Percentiles rank a stretch among this genome's conserved stretches.
phyloP scores from a whole-genome alignment of 2,797 vertebrate genomes.

The Peromyscus attwateri region DNA sequence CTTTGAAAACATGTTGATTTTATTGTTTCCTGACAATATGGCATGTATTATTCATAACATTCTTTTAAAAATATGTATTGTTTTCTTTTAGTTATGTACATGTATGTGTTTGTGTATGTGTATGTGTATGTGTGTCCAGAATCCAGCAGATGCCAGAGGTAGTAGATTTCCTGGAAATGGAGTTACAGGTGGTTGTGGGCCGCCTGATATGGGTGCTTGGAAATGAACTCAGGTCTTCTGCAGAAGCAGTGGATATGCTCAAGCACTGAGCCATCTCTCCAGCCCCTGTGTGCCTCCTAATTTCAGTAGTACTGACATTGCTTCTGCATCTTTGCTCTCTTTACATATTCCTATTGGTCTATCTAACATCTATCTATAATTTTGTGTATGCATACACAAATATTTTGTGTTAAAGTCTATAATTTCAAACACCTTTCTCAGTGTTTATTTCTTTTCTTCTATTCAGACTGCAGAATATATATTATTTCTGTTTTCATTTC shows the following conservation, averaged over 20 bases:
- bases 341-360: neutral
- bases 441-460: neutral
- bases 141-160: neutral
- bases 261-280: neutral
- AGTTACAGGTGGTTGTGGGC: neutral
- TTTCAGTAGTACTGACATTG: neutral
- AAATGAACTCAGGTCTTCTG: neutral
- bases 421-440: neutral
- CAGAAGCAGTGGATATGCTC: neutral
- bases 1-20: too few species aligned
- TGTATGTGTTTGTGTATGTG: neutral
- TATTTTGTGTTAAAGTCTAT: neutral
- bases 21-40: neutral
- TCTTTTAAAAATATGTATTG: neutral
- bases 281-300: neutral
- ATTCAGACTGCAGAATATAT: neutral
- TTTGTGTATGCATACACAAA: neutral
- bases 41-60: neutral
- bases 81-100: neutral
- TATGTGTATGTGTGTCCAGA: neutral
- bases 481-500: neutral
- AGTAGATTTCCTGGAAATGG: rapidly evolving
- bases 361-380: neutral
- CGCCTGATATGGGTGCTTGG: neutral
- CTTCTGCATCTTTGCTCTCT: neutral